Conservation (phyloP, 2,113 vertebrate genomes). For the Phylloscopus trochilus region DNA sequence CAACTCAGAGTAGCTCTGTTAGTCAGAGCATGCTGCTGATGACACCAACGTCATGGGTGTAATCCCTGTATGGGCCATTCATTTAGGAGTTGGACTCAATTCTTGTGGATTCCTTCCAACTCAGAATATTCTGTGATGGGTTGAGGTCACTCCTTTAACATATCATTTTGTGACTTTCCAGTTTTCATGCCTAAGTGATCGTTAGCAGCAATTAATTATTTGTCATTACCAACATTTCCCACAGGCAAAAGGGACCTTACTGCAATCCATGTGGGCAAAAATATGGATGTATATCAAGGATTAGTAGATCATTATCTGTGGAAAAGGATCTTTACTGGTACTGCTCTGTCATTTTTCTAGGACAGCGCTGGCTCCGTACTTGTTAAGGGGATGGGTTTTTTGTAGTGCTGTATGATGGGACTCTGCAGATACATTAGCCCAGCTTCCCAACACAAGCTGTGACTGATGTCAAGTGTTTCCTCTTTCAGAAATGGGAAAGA, state of each 20-base stretch:
- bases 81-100: accelerated
- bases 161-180: not conserved
- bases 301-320: not conserved
- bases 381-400: not conserved
- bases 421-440: not conserved
- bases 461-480: not conserved
- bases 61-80: not conserved
- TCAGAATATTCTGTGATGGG: not conserved
- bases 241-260: not conserved
- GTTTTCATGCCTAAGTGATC: not conserved
- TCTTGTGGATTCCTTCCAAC: not conserved
- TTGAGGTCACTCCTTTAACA: not conserved
- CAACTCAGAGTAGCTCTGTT: not conserved
- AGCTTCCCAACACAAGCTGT: not conserved
- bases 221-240: not conserved
- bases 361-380: not conserved
- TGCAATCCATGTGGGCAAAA: not conserved
- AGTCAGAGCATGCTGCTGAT: not conserved
- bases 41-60: not conserved
- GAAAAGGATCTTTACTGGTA: not conserved
- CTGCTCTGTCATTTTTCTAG: not conserved
- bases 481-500: not conserved
- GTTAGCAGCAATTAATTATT: not conserved
- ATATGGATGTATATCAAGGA: not conserved
- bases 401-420: not conserved